These are phyloP conservation scores for Taeniopygia guttata DNA, from an alignment of 2,797 vertebrate genomes.

Conservation along the genomic window DNA sequence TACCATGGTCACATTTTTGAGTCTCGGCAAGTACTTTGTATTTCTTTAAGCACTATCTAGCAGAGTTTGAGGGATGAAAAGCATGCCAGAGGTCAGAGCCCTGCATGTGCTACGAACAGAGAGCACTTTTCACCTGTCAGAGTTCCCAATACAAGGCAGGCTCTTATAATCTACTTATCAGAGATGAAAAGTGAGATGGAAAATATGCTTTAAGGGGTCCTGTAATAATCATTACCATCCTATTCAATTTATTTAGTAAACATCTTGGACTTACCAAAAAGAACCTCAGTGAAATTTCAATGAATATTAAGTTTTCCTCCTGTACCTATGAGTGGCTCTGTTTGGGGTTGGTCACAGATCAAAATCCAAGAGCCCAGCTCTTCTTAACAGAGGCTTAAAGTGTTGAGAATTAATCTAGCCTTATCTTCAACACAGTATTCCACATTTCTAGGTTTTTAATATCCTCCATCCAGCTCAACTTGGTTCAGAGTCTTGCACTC, in stretches of 20 bases:
- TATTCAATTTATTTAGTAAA: not conserved
- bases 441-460: not conserved
- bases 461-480: not conserved
- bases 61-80: not conserved
- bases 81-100: not conserved
- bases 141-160: not conserved
- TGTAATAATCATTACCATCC: not conserved
- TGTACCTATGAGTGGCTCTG: not conserved
- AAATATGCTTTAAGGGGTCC: not conserved
- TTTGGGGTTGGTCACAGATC: not conserved
- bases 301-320: not conserved
- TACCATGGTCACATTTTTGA: fast-evolving
- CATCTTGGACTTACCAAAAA: not conserved
- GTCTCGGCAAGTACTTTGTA: not conserved
- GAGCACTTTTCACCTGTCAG: not conserved
- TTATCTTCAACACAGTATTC: not conserved
- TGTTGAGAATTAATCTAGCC: not conserved
- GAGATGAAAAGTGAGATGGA: not conserved
- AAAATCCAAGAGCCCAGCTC: not conserved
- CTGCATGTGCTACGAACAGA: not conserved
- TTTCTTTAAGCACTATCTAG: not conserved
- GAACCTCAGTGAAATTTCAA: not conserved
- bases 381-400: not conserved
- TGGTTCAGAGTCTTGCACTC: not conserved
- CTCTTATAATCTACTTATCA: not conserved